These are phyloP conservation scores for Luidia sarsii DNA, from an alignment of 53 echinoderm and acorn worm genomes.

Conservation along the genomic window DNA sequence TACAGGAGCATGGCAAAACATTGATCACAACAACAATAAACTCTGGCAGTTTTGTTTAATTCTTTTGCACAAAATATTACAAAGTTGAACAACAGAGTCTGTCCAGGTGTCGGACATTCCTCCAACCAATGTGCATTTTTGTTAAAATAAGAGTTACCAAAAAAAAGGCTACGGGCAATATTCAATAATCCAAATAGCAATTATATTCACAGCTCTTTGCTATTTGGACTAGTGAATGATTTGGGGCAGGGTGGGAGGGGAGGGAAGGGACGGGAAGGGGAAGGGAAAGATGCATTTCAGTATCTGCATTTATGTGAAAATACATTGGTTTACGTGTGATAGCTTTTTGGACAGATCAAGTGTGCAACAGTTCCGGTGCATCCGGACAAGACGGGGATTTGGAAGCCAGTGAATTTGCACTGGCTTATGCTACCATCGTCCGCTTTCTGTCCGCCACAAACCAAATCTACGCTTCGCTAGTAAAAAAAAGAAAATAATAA, in stretches of 20 bases:
- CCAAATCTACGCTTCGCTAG: too few relatives aligned
- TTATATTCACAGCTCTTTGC: slow-evolving; percentile 3
- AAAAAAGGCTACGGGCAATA: background rate
- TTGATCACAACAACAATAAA: slow-evolving; percentile 50
- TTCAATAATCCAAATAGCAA: slow-evolving; percentile 10
- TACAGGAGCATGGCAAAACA: slow-evolving; percentile 54
- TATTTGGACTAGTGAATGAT: slow-evolving; percentile 25
- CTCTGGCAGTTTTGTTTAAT: slow-evolving; percentile 48
- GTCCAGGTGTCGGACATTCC: background rate
- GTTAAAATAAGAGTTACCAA: slow-evolving; percentile 6
- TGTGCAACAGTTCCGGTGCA: too few relatives aligned
- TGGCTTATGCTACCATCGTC: too few relatives aligned
- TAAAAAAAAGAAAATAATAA: too few relatives aligned
- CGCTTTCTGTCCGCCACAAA: too few relatives aligned
- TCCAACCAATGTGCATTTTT: slow-evolving; percentile 16
- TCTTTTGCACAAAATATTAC: slow-evolving; percentile 58
- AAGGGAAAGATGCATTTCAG: too few relatives aligned
- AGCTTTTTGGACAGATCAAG: too few relatives aligned
- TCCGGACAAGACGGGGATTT: too few relatives aligned
- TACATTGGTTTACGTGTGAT: too few relatives aligned
- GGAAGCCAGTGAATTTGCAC: too few relatives aligned
- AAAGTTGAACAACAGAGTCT: slow-evolving; percentile 19
- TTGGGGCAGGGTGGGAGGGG: too few relatives aligned
- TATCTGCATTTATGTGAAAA: slow-evolving; percentile 16
- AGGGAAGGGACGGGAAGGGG: too few relatives aligned